Evolutionary conservation across 2,797 vertebrate genomes (phyloP).

Genomic region (Liasis olivaceus): DNA sequence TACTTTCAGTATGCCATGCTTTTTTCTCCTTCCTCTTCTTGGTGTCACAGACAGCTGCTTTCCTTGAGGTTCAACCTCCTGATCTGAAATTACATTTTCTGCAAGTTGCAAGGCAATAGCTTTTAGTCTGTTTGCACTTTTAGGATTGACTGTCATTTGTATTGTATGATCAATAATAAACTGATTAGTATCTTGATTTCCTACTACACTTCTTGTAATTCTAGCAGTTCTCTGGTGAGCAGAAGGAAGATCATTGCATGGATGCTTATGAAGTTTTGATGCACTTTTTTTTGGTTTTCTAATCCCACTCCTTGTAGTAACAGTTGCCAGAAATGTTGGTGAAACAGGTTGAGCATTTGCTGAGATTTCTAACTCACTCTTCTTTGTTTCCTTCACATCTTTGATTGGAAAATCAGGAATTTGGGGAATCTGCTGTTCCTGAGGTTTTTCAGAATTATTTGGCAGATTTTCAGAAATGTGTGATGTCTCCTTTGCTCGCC

Average conservation of each 20-base stretch:
- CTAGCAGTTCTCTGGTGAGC: conserved; percentile 73
- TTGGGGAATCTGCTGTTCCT: conserved; percentile 52
- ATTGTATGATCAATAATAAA: conserved; percentile 51
- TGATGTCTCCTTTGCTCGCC: conserved; percentile 50
- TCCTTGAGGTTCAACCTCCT: conserved; percentile 29
- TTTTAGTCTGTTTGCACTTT: conserved; percentile 73
- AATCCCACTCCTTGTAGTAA: conserved; percentile 71
- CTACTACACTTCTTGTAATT: conserved; percentile 63
- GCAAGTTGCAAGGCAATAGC: conserved; percentile 43
- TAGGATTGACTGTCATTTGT: conserved; percentile 68
- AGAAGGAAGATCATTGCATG: conserved; percentile 47
- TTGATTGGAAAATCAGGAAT: conserved; percentile 55
- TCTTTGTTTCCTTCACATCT: conserved; percentile 64
- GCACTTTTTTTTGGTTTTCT: conserved; percentile 56
- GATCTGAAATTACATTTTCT: conserved; percentile 38
- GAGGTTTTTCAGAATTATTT: conserved; percentile 38
- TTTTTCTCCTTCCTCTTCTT: conserved; percentile 68
- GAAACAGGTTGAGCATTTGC: conserved; percentile 70
- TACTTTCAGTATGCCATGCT: neutral
- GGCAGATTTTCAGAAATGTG: conserved; percentile 40
- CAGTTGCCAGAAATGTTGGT: conserved; percentile 65
- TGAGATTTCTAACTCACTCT: conserved; percentile 18
- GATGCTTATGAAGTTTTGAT: conserved; percentile 32
- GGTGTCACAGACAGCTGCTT: conserved; percentile 47
- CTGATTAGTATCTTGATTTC: conserved; percentile 50